A percentile compares a stretch with the other conserved stretches of the same genome.
These are phyloP conservation scores for Gryllus longicercus DNA, from an alignment of 2,888 invertebrate genomes.

Conservation along the genomic window DNA sequence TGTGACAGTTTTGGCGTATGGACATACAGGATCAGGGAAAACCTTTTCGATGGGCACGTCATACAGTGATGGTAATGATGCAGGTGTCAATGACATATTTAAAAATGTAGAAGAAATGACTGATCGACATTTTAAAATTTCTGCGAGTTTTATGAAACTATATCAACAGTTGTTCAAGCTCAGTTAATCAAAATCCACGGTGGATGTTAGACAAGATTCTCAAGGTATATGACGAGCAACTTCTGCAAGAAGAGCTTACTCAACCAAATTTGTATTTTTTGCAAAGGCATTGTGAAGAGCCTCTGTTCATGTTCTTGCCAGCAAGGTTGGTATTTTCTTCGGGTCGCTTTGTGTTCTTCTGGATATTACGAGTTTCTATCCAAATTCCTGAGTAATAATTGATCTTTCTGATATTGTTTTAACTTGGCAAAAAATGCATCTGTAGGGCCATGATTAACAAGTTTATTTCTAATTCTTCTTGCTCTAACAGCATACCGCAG, in stretches of 20 bases:
- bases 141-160: constrained; percentile 82
- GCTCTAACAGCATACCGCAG: constrained; percentile 86
- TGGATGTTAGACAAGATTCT: constrained; percentile 79
- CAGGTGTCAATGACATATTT: constrained; percentile 70
- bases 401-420: constrained; percentile 62
- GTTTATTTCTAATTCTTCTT: constrained; percentile 82
- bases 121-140: constrained; percentile 62
- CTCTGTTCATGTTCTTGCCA: constrained; percentile 59
- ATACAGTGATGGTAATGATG: no score
- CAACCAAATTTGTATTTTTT: constrained; percentile 68
- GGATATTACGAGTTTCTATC: constrained; percentile 42
- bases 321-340: constrained; percentile 52
- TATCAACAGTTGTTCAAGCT: constrained; percentile 85
- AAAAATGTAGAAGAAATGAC: constrained; percentile 59
- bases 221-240: constrained; percentile 58
- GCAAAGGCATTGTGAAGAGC: constrained; percentile 63
- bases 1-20: no score
- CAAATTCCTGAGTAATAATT: constrained; percentile 58
- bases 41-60: no score
- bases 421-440: constrained; percentile 73
- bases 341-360: constrained; percentile 52
- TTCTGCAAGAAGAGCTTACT: constrained; percentile 67
- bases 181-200: constrained; percentile 58
- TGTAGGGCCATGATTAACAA: constrained; percentile 79
- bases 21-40: no score